phyloP scores from a whole-genome alignment of 1,140 invertebrate species.

The Ericerus pela region DNA sequence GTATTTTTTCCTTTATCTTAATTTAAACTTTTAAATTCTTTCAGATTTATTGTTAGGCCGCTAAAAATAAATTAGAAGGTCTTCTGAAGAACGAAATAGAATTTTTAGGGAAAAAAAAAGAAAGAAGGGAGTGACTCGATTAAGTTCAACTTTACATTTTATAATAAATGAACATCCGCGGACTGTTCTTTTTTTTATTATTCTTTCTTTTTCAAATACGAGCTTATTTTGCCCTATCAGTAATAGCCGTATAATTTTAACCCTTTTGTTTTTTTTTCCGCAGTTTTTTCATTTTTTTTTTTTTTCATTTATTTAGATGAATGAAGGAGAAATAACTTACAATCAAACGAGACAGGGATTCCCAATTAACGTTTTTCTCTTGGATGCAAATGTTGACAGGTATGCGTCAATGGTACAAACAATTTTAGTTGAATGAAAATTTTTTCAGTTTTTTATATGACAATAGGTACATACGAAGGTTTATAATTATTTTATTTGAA shows the following conservation, averaged over 20 bases:
- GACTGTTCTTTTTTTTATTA: not conserved
- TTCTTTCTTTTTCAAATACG: not conserved
- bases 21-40: conserved; percentile 12
- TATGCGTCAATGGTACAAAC: not conserved
- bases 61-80: conserved; percentile 9
- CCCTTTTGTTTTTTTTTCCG: conserved; percentile 11
- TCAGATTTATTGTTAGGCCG: conserved; percentile 12
- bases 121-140: conserved; percentile 7
- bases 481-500: too few species aligned
- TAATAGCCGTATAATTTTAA: conserved; percentile 11
- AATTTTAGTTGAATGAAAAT: not conserved
- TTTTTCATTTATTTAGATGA: too few species aligned
- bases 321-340: conserved; percentile 4
- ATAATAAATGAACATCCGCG: conserved; percentile 6
- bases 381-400: not conserved
- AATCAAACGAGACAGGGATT: conserved; percentile 6
- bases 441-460: too few species aligned
- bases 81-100: conserved; percentile 3
- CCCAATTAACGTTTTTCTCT: not conserved
- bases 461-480: too few species aligned
- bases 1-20: conserved; percentile 12
- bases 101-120: not conserved
- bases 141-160: conserved; percentile 9
- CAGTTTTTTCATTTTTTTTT: too few species aligned
- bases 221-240: conserved; percentile 6